Evolutionary conservation across 2,888 invertebrate species (phyloP).

Genomic region (Celastrina argiolus): DNA sequence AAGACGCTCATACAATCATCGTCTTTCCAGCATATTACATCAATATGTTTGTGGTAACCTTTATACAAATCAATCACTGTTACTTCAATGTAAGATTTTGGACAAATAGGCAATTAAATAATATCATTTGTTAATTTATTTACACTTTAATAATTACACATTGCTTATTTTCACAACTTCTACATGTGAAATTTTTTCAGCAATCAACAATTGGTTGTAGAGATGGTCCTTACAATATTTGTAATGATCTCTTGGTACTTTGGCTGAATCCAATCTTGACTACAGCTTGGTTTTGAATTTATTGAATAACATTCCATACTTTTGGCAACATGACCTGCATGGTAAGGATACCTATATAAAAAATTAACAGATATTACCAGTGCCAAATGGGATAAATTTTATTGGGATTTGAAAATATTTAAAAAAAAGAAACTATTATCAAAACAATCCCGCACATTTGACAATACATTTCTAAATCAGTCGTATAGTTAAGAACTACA

Average conservation of each 20-base stretch:
- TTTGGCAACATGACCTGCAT: constrained; percentile 9
- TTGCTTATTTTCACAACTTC: not conserved
- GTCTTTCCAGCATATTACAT: not conserved
- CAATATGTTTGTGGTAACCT: not conserved
- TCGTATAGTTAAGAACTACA: constrained; percentile 11
- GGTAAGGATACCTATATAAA: not conserved
- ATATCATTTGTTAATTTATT: constrained; percentile 6
- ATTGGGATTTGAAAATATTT: not conserved
- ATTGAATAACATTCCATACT: not conserved
- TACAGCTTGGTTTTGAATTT: not conserved
- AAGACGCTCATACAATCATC: not conserved
- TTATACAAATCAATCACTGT: not conserved
- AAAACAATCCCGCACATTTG: not conserved
- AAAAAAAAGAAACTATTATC: not conserved
- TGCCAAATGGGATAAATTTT: not conserved
- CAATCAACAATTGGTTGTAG: not conserved
- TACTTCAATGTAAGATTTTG: not conserved
- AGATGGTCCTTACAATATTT: not conserved
- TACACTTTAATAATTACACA: not conserved
- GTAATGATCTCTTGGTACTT: not conserved
- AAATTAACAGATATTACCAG: not conserved
- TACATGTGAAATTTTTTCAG: not conserved
- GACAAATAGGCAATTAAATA: constrained; percentile 1
- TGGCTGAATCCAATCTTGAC: not conserved
- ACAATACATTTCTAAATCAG: constrained; percentile 16